Conservation (phyloP, 2,888 invertebrate species). For the Tuta absoluta region DNA sequence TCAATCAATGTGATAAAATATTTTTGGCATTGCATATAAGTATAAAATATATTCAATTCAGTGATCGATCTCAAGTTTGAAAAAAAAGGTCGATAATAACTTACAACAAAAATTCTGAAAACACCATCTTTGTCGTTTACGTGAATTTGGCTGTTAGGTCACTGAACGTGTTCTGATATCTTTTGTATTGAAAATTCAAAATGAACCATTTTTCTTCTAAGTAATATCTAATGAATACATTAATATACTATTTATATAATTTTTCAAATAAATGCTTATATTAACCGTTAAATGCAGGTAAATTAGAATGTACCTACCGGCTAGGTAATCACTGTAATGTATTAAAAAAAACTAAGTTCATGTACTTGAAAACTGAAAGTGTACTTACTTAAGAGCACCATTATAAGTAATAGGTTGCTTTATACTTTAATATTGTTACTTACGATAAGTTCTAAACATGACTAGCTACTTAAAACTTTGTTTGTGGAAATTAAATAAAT, state of each 20-base stretch:
- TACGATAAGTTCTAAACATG: slow-evolving; percentile 61
- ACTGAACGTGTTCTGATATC: background rate
- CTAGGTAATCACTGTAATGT: background rate
- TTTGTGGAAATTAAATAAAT: slow-evolving; percentile 72
- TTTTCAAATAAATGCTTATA: too few species aligned
- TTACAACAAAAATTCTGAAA: background rate
- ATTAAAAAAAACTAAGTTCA: background rate
- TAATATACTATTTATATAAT: too few species aligned
- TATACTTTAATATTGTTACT: slow-evolving; percentile 53
- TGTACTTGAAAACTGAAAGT: slow-evolving; percentile 18
- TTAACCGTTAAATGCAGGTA: too few species aligned
- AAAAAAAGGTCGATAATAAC: background rate
- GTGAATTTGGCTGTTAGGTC: background rate
- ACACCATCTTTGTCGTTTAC: background rate
- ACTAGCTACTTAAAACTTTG: slow-evolving; percentile 67
- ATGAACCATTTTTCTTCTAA: too few species aligned
- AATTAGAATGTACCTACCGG: too few species aligned
- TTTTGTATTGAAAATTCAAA: background rate
- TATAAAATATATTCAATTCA: background rate
- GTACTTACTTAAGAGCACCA: slow-evolving; percentile 54
- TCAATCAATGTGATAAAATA: background rate
- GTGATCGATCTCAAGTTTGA: background rate
- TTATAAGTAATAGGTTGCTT: slow-evolving; percentile 49
- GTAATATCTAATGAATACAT: too few species aligned
- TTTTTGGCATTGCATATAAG: background rate